These are phyloP conservation scores for Shinisaurus crocodilurus DNA, from an alignment of 2,113 vertebrate genomes.

Conservation along the genomic window DNA sequence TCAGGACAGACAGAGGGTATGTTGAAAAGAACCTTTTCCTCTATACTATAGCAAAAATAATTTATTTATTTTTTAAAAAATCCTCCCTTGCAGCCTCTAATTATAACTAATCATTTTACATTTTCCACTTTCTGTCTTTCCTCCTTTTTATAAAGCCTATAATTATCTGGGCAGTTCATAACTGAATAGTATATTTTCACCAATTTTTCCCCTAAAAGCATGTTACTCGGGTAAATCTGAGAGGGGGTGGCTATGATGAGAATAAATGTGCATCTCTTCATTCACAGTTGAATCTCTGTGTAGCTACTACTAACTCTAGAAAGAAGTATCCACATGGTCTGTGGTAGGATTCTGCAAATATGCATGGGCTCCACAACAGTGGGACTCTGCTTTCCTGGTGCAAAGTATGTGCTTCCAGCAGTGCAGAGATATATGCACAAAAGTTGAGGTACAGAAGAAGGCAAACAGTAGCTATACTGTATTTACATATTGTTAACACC, in stretches of 20 bases:
- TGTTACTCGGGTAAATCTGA: background rate
- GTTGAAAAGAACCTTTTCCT: conserved; percentile 1
- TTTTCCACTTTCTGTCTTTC: background rate
- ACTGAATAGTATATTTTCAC: background rate
- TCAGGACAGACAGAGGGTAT: background rate
- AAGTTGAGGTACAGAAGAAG: accelerated
- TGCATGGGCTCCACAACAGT: no score
- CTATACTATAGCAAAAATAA: conserved; percentile 14
- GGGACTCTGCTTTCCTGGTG: background rate
- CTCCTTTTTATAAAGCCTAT: conserved; percentile 42
- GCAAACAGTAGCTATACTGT: background rate
- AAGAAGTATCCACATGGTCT: background rate
- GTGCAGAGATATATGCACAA: background rate
- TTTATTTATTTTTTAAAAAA: background rate
- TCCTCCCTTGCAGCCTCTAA: conserved; percentile 22
- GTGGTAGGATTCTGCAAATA: background rate
- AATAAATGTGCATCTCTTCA: background rate
- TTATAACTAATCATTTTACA: conserved; percentile 24
- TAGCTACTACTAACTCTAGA: background rate
- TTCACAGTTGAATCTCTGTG: background rate
- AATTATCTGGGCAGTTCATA: conserved; percentile 35
- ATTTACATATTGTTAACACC: background rate
- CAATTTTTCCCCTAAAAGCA: background rate
- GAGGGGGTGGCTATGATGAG: no score
- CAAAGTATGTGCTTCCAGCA: accelerated